These are phyloP conservation scores for Silurus glanis DNA, from an alignment of 2,113 vertebrate genomes.

Conservation along the genomic window DNA sequence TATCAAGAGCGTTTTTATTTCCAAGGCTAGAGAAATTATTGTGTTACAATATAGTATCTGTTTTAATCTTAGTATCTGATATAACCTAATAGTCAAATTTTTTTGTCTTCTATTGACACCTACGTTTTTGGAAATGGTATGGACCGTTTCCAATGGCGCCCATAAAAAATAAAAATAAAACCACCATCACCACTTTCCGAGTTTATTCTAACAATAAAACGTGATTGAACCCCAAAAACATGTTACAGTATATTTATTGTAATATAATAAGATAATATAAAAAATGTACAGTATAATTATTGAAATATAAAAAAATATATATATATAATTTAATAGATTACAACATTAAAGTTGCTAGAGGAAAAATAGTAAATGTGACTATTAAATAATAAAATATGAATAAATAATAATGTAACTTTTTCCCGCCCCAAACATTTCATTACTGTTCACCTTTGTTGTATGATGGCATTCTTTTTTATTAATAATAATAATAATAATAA, in stretches of 20 bases:
- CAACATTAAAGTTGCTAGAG: not conserved
- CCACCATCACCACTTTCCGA: not conserved
- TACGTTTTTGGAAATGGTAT: conserved; percentile 31
- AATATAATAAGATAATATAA: not conserved
- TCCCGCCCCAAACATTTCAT: not conserved
- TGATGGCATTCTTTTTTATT: no score
- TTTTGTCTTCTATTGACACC: not conserved
- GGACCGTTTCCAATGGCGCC: not conserved
- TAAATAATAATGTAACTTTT: not conserved
- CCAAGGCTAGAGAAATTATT: not conserved
- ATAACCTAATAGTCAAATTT: not conserved
- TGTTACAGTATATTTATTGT: not conserved
- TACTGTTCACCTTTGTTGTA: not conserved
- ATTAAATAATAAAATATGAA: not conserved
- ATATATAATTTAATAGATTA: not conserved
- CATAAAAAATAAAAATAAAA: not conserved
- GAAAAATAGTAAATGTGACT: not conserved
- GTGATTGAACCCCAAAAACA: not conserved
- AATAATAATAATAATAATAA: no score
- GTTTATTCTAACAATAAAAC: not conserved
- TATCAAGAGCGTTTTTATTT: not conserved
- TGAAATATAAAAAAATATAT: not conserved
- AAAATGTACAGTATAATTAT: not conserved
- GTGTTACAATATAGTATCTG: not conserved
- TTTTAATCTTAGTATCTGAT: not conserved